These are phyloP conservation scores for Zootoca vivipara DNA, from an alignment of 2,113 vertebrate species.

Conservation along the genomic window DNA sequence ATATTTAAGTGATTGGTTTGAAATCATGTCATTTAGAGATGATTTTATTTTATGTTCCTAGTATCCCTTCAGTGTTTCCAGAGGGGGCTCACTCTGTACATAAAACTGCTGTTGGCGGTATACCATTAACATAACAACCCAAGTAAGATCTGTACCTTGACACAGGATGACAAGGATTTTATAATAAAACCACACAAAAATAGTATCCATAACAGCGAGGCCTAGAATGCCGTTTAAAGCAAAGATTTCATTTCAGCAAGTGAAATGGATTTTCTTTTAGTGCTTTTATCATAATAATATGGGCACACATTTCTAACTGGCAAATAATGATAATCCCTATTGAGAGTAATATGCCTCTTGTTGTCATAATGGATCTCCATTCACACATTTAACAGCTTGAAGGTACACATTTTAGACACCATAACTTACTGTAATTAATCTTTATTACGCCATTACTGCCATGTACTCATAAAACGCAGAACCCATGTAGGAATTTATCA, in stretches of 20 bases:
- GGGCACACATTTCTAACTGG: conserved; percentile 67
- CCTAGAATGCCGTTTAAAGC: conserved; percentile 48
- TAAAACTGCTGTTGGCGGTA: conserved; percentile 4
- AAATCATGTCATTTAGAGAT: conserved; percentile 18
- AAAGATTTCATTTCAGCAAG: conserved; percentile 48
- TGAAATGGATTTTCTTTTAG: conserved; percentile 57
- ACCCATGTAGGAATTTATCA: conserved; percentile 26
- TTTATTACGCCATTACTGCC: conserved; percentile 69
- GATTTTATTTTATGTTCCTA: neutral
- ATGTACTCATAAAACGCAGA: conserved; percentile 52
- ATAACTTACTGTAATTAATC: conserved; percentile 74
- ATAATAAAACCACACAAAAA: conserved; percentile 53
- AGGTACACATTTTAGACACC: conserved; percentile 68
- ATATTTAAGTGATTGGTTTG: neutral
- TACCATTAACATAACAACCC: conserved; percentile 31
- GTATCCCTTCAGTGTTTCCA: neutral
- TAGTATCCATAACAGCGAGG: conserved; percentile 55
- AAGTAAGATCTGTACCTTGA: conserved; percentile 27
- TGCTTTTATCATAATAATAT: conserved; percentile 70
- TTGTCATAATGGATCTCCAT: conserved; percentile 74
- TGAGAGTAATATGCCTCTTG: conserved; percentile 69
- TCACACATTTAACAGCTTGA: conserved; percentile 78
- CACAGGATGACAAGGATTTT: conserved; percentile 41
- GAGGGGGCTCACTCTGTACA: neutral
- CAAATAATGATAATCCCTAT: conserved; percentile 71